phyloP scores from a whole-genome alignment of 2,797 vertebrate genomes.

The Rousettus madagascariensis region DNA sequence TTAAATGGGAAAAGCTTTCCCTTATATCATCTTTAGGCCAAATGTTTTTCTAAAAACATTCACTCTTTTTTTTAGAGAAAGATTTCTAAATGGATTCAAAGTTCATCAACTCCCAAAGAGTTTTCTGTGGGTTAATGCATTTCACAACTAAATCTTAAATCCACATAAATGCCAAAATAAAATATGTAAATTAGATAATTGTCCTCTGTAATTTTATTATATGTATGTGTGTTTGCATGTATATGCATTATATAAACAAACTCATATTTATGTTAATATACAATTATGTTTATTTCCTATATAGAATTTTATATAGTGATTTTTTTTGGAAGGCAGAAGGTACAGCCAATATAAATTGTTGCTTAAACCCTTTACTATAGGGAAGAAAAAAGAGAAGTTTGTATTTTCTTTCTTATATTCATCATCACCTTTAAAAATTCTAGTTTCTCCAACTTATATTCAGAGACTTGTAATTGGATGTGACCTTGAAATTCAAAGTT shows the following conservation, averaged over 20 bases:
- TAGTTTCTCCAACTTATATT: not conserved
- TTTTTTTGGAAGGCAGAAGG: not conserved
- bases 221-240: not conserved
- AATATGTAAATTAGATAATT: not conserved
- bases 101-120: not conserved
- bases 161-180: not conserved
- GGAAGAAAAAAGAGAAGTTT: not conserved
- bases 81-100: conserved; percentile 53
- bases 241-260: not conserved
- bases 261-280: not conserved
- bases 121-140: not conserved
- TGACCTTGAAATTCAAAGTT: not conserved
- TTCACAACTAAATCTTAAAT: not conserved
- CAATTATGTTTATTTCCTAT: not conserved
- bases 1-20: conserved; percentile 72
- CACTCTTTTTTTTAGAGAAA: not conserved
- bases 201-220: not conserved
- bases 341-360: not conserved
- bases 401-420: not conserved
- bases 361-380: not conserved
- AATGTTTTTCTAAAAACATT: conserved; percentile 71
- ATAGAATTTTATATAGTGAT: not conserved
- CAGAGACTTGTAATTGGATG: not conserved
- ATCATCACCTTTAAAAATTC: not conserved
- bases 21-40: conserved; percentile 56